Conservation (phyloP, 2,797 vertebrate genomes). For the Pyrrhura leucotis region DNA sequence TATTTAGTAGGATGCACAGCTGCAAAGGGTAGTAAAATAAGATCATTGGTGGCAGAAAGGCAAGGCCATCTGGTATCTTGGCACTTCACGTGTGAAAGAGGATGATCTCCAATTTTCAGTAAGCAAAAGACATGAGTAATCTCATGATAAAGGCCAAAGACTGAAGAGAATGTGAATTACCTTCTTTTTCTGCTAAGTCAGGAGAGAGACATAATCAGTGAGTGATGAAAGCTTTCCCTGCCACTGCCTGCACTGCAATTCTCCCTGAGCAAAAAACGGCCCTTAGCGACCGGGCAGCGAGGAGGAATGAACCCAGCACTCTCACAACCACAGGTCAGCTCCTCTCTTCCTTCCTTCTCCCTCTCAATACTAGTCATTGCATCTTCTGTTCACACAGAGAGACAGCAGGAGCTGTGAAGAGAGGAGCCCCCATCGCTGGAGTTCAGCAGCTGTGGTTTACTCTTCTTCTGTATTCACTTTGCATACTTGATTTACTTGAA, state of each 20-base stretch:
- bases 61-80: background rate
- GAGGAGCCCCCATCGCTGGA: background rate
- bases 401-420: background rate
- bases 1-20: background rate
- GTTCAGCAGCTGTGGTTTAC: background rate
- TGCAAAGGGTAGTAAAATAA: background rate
- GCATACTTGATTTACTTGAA: background rate
- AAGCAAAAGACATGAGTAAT: background rate
- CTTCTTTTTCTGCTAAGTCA: constrained; percentile 28
- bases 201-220: background rate
- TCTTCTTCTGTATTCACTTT: background rate
- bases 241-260: background rate
- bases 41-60: background rate
- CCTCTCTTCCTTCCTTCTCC: background rate
- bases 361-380: background rate
- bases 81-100: background rate
- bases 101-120: background rate
- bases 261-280: background rate
- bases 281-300: background rate
- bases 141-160: constrained; percentile 4
- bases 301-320: background rate
- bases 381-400: background rate
- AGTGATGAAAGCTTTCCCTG: background rate
- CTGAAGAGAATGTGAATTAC: constrained; percentile 11
- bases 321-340: background rate